Evolutionary conservation across 2,113 vertebrate genomes (phyloP).

Genomic region (Apteryx mantelli): DNA sequence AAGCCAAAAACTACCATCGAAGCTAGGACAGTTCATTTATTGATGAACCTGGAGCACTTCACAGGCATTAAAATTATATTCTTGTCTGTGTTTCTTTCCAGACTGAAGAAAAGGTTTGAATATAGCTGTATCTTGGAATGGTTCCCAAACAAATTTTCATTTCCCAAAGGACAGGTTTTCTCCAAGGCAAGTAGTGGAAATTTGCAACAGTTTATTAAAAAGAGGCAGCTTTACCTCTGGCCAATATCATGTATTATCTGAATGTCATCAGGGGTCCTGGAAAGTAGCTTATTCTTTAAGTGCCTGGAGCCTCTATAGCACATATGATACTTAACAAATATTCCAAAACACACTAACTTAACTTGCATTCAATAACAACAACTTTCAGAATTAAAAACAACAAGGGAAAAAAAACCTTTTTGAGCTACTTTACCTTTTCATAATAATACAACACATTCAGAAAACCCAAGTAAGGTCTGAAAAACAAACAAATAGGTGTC

Average conservation of each 20-base stretch:
- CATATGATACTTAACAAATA: conserved; percentile 26
- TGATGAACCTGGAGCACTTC: not conserved
- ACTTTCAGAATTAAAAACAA: not conserved
- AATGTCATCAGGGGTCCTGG: conserved; percentile 62
- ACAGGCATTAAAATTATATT: conserved; percentile 45
- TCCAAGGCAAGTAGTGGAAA: conserved; percentile 61
- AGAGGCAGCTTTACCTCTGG: conserved; percentile 54
- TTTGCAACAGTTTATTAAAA: conserved; percentile 60
- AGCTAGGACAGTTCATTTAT: not conserved
- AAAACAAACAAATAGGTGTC: not conserved
- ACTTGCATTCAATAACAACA: not conserved
- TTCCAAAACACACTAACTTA: not conserved
- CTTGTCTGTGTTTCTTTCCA: conserved; percentile 42
- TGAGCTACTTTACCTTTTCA: not conserved
- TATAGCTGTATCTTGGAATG: conserved; percentile 22
- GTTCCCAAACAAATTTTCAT: conserved; percentile 58
- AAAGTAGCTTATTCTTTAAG: conserved; percentile 60
- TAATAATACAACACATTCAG: not conserved
- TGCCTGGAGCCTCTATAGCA: conserved; percentile 15
- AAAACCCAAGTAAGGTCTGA: not conserved
- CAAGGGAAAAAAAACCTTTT: too few relatives aligned
- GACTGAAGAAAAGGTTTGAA: conserved; percentile 38
- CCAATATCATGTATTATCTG: conserved; percentile 64
- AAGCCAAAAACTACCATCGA: not conserved
- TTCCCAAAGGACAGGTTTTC: conserved; percentile 56